Evolutionary conservation across 2,797 vertebrate genomes (phyloP).

Genomic region (Momotus momota): DNA sequence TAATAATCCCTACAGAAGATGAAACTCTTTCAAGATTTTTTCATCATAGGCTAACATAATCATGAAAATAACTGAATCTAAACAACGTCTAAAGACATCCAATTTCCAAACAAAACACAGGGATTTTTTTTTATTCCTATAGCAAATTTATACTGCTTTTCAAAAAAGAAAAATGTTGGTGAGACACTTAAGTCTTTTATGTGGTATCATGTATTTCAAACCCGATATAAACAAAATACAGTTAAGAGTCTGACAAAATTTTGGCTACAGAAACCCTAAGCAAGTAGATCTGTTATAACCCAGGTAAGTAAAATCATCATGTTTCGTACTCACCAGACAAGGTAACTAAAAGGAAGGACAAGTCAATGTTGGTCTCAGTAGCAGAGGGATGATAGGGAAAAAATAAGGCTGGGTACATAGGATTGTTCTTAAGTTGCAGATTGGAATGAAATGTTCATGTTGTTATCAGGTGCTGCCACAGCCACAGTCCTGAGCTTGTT

Average conservation of each 20-base stretch:
- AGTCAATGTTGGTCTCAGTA: not conserved
- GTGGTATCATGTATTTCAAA: fast-evolving
- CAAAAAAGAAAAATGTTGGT: fast-evolving
- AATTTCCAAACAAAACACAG: not conserved
- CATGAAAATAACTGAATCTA: not conserved
- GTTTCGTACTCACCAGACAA: not conserved
- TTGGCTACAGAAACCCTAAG: not conserved
- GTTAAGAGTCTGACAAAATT: not conserved
- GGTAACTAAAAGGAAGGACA: not conserved
- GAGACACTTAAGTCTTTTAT: not conserved
- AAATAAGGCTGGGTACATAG: not conserved
- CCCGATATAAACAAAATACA: not conserved
- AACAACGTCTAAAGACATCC: not conserved
- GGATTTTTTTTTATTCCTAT: not conserved
- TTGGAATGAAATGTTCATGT: not conserved
- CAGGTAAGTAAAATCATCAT: not conserved
- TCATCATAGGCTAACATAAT: not conserved
- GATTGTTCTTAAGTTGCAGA: not conserved
- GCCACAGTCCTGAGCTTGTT: not conserved
- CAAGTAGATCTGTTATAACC: not conserved
- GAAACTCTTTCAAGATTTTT: not conserved
- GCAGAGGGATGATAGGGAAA: not conserved
- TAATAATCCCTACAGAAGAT: not conserved
- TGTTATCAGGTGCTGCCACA: not conserved
- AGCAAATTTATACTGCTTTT: not conserved